Conservation (phyloP, 1,140 invertebrate genomes). For the Drosophila serrata region DNA sequence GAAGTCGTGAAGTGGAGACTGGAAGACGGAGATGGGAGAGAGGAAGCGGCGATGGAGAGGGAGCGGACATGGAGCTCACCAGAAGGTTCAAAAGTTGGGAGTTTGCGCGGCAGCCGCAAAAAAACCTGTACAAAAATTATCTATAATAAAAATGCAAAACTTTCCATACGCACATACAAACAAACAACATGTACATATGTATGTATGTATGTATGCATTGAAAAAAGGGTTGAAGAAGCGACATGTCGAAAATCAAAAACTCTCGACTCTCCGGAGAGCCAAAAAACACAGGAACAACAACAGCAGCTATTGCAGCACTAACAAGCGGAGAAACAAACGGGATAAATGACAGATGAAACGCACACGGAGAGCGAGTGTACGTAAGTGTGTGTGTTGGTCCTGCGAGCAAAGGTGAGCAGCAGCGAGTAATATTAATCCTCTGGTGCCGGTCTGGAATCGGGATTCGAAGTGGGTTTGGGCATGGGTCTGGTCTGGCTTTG, state of each 20-base stretch:
- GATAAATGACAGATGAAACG: constrained; percentile 73
- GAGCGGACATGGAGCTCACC: constrained; percentile 23
- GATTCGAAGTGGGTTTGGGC: constrained; percentile 36
- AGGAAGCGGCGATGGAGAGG: constrained; percentile 17
- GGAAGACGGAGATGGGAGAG: not conserved
- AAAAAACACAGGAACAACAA: constrained; percentile 22
- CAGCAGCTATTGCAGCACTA: constrained; percentile 35
- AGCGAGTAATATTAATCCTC: constrained; percentile 39
- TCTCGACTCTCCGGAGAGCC: constrained; percentile 76
- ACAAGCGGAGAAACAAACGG: constrained; percentile 47
- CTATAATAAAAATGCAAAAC: constrained; percentile 84
- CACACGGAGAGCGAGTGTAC: constrained; percentile 47
- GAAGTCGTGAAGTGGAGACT: constrained; percentile 12
- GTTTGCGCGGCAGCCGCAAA: constrained; percentile 78
- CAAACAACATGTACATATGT: constrained; percentile 5
- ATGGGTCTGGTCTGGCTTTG: constrained; percentile 32
- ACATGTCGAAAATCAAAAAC: constrained; percentile 82
- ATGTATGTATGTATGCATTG: constrained; percentile 20
- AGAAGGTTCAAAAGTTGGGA: constrained; percentile 70
- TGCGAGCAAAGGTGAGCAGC: constrained; percentile 49
- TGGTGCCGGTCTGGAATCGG: constrained; percentile 38
- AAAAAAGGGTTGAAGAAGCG: constrained; percentile 75
- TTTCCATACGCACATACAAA: constrained; percentile 44
- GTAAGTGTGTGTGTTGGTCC: constrained; percentile 26
- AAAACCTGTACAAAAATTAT: constrained; percentile 83